These are phyloP conservation scores for Pangasianodon hypophthalmus DNA, from an alignment of 2,113 vertebrate species.

Conservation along the genomic window DNA sequence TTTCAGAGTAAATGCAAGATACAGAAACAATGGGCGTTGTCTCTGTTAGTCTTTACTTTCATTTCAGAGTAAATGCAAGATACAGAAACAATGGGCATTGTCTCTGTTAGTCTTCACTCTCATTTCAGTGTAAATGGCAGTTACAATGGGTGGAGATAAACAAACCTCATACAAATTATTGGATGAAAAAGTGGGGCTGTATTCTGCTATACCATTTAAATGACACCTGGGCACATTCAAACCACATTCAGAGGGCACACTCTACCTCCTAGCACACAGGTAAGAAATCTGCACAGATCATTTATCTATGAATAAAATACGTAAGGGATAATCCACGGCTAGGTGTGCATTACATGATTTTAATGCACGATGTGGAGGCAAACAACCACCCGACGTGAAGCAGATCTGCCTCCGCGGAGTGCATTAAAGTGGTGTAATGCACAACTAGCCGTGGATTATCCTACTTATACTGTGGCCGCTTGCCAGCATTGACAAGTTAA, in stretches of 20 bases:
- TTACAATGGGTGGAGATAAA: neutral
- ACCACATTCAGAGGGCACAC: neutral
- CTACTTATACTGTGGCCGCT: too few species aligned
- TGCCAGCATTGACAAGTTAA: too few species aligned
- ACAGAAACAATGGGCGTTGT: too few species aligned
- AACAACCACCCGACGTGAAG: too few species aligned
- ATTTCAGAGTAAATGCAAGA: neutral
- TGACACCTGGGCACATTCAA: neutral
- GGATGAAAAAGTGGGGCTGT: neutral
- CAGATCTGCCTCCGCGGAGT: too few species aligned
- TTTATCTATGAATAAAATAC: neutral
- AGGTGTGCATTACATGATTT: too few species aligned
- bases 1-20: too few species aligned
- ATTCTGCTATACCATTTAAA: neutral
- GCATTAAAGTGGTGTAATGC: too few species aligned
- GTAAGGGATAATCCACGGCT: too few species aligned
- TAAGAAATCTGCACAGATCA: neutral
- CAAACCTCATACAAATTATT: neutral
- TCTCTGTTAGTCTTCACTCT: neutral
- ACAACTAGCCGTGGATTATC: too few species aligned
- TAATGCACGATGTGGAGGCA: too few species aligned
- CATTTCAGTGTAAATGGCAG: neutral
- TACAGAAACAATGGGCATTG: neutral
- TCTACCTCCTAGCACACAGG: neutral
- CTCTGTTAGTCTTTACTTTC: neutral